Evolutionary conservation across 2,113 vertebrate species (phyloP), one percentile per base, ranked within the genome.

Genomic region (Ornithorhynchus anatinus): DNA sequence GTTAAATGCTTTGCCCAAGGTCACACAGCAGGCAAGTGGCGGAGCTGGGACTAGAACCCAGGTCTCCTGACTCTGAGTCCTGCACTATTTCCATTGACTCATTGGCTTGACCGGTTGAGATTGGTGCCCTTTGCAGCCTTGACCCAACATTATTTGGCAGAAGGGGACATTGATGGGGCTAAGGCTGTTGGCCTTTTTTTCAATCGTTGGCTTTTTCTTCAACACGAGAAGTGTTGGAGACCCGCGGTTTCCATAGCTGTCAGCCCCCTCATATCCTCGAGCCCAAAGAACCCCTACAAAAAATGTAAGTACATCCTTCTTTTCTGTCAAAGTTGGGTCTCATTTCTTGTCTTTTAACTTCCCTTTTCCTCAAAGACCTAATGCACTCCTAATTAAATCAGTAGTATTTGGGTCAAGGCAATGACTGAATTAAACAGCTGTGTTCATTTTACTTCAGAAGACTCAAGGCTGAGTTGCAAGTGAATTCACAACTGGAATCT

Each of bases 281-380:
- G 16, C 35, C 75, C 50, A 75, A 75, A 59, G 84, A 35, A 53
- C 23, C 23, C 76, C 15, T 51, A 79, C 48, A 78, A 57, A 82
- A 66, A 17, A 53, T 54, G 52, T 38, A 32, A 47, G 35, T 56
- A 36, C 39, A 35, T 47, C 37, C 31, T 50, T 61, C 37, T 53
- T 78, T 19, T 2, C 62, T 17, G 39, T 52, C 38, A 47, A 35
- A 43, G 47, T 65, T 35, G 65, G 16, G 6, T 32, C 75, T 47
- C 36, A 8, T 4, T 76, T 72, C 72, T 33, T 42, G 17, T 70
- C 2, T 57, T 80, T 69, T 64, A 25, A 23, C n/a, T n/a, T n/a
- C n/a, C n/a, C n/a, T n/a, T n/a, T n/a, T n/a, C n/a, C n/a, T n/a
- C n/a, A n/a, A n/a, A n/a, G n/a, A n/a, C n/a, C n/a, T n/a, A n/a